A percentile compares a stretch with the other conserved stretches of the same genome.
Conservation (phyloP, 2,797 vertebrate species). For the Pygocentrus nattereri region DNA sequence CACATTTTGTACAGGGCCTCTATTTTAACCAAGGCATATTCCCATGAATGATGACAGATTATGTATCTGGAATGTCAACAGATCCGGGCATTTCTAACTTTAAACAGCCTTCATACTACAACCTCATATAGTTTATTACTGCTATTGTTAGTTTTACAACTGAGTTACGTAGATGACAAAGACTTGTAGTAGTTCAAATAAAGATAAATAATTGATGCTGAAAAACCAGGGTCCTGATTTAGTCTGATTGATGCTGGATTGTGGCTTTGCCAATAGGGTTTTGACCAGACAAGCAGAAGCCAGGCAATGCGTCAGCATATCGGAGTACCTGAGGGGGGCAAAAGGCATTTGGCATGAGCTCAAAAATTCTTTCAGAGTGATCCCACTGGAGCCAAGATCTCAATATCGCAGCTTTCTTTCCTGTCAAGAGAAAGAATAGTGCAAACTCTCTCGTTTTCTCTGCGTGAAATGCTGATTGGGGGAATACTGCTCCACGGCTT, state of each 20-base stretch:
- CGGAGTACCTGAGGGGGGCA: constrained; percentile 26
- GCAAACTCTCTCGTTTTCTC: constrained; percentile 66
- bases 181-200: not conserved
- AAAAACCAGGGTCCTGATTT: not conserved
- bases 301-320: constrained; percentile 12
- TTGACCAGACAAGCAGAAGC: constrained; percentile 22
- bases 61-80: not conserved
- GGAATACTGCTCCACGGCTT: constrained; percentile 35
- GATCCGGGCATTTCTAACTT: too few species aligned
- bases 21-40: not conserved
- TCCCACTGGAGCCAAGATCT: constrained; percentile 69
- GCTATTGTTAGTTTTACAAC: not conserved
- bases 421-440: constrained; percentile 73
- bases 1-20: too few species aligned
- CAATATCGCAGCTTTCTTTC: constrained; percentile 70
- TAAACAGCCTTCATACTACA: not conserved
- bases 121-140: not conserved
- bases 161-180: not conserved
- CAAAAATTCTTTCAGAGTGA: constrained; percentile 72
- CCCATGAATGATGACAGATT: not conserved
- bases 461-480: constrained; percentile 72
- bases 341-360: constrained; percentile 61
- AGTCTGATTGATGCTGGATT: constrained; percentile 14
- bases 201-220: constrained; percentile 14
- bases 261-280: constrained; percentile 12